A percentile compares a stretch with the other conserved stretches of the same genome.
Conservation (phyloP, 2,797 vertebrate species). For the Sebastes trivittatus region DNA sequence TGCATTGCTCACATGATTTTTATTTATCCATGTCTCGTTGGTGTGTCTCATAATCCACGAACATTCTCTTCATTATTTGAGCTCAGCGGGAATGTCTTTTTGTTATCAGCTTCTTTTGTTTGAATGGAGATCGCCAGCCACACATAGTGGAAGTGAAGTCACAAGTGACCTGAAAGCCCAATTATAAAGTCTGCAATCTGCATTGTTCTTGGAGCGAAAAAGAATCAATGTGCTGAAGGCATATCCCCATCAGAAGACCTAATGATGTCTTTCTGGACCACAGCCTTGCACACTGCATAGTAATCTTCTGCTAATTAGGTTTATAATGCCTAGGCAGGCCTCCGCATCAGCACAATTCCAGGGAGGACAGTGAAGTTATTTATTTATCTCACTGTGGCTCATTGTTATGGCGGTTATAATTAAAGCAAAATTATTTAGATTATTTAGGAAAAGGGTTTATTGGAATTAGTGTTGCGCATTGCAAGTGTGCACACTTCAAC, state of each 20-base stretch:
- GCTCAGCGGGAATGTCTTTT: constrained; percentile 67
- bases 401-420: constrained; percentile 82
- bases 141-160: constrained; percentile 78
- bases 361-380: constrained; percentile 82
- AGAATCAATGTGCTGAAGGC: constrained; percentile 88
- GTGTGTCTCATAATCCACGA: constrained; percentile 63
- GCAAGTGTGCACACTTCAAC: constrained; percentile 47
- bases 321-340: constrained; percentile 88
- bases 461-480: constrained; percentile 75
- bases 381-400: constrained; percentile 82
- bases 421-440: constrained; percentile 83
- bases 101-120: constrained; percentile 71
- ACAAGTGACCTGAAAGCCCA: constrained; percentile 85
- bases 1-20: constrained; percentile 44
- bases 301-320: constrained; percentile 90
- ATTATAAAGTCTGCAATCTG: constrained; percentile 88
- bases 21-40: constrained; percentile 38
- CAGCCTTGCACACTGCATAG: constrained; percentile 87
- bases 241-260: constrained; percentile 89
- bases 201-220: constrained; percentile 86
- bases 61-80: constrained; percentile 54
- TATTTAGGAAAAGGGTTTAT: constrained; percentile 67
- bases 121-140: constrained; percentile 71
- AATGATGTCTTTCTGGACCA: constrained; percentile 90
- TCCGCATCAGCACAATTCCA: constrained; percentile 85